Evolutionary conservation across 1,140 invertebrate species (phyloP).

Genomic region (Solenopsis invicta): DNA sequence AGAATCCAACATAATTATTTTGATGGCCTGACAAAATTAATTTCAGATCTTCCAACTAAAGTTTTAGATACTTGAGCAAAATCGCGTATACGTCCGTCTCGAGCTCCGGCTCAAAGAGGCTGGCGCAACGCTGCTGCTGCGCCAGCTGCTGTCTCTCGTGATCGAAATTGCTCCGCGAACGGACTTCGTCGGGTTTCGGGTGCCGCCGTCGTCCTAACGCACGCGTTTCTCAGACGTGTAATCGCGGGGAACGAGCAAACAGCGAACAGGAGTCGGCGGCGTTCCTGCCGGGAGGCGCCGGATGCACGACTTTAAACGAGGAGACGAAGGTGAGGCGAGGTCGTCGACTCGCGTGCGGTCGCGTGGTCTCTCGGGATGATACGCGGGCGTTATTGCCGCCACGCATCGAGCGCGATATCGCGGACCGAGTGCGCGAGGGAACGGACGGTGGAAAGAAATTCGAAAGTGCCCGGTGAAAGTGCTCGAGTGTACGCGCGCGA

Average conservation of each 20-base stretch:
- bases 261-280: neutral
- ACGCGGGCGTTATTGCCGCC: slow-evolving; percentile 1
- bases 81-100: too few species aligned
- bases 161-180: slow-evolving; percentile 11
- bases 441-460: slow-evolving; percentile 79
- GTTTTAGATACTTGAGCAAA: too few species aligned
- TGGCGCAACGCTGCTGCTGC: neutral
- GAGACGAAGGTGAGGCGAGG: slow-evolving; percentile 49
- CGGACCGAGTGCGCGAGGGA: slow-evolving; percentile 2
- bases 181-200: neutral
- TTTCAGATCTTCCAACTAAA: too few species aligned
- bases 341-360: slow-evolving; percentile 53
- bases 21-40: too few species aligned
- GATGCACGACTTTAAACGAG: slow-evolving; percentile 20
- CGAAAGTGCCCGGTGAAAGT: slow-evolving; percentile 85
- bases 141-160: slow-evolving; percentile 1
- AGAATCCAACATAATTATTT: too few species aligned
- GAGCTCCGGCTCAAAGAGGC: too few species aligned
- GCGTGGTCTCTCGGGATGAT: neutral
- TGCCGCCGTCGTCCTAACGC: slow-evolving; percentile 55
- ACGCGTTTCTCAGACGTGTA: slow-evolving; percentile 35
- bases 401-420: slow-evolving; percentile 1
- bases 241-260: slow-evolving; percentile 13
- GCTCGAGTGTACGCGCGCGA: slow-evolving; percentile 53
- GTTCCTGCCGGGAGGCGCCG: neutral